Conservation (phyloP, 1,140 invertebrate species). For the Eumeta japonica region DNA sequence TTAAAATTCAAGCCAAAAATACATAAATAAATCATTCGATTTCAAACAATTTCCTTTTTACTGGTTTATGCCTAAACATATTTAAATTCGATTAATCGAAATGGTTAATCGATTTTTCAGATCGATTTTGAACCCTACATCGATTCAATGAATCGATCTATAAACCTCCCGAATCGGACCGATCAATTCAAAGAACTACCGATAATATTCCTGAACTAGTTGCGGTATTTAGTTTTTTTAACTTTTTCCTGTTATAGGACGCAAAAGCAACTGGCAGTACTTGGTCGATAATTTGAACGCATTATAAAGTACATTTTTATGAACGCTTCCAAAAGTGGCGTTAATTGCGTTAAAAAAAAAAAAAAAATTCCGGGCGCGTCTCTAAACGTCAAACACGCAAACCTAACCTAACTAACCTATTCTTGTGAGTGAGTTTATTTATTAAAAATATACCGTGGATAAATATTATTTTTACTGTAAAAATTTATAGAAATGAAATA, state of each 20-base stretch:
- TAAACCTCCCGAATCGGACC: slow-evolving; percentile 3
- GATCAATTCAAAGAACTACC: slow-evolving; percentile 3
- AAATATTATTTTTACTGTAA: no score
- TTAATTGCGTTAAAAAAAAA: slow-evolving; percentile 1
- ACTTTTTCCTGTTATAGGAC: slow-evolving; percentile 1
- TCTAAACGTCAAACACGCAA: no score
- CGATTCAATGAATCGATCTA: slow-evolving; percentile 3
- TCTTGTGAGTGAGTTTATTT: no score
- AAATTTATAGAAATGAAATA: no score
- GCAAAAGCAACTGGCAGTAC: background rate
- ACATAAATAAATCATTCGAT: no score
- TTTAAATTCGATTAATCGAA: slow-evolving; percentile 2
- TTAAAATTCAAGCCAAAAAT: no score
- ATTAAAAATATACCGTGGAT: no score
- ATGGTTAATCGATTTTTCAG: slow-evolving; percentile 2
- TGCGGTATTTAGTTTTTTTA: slow-evolving; percentile 3
- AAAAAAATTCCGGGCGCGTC: no score
- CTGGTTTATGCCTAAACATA: no score
- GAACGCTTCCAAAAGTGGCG: slow-evolving; percentile 1
- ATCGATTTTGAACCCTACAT: slow-evolving; percentile 2
- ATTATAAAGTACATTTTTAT: background rate
- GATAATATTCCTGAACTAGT: slow-evolving; percentile 3
- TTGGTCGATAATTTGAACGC: slow-evolving; percentile 1
- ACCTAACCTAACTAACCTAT: no score
- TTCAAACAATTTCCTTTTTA: no score